Conservation (phyloP, 2,888 invertebrate genomes). For the Desoria tigrina region DNA sequence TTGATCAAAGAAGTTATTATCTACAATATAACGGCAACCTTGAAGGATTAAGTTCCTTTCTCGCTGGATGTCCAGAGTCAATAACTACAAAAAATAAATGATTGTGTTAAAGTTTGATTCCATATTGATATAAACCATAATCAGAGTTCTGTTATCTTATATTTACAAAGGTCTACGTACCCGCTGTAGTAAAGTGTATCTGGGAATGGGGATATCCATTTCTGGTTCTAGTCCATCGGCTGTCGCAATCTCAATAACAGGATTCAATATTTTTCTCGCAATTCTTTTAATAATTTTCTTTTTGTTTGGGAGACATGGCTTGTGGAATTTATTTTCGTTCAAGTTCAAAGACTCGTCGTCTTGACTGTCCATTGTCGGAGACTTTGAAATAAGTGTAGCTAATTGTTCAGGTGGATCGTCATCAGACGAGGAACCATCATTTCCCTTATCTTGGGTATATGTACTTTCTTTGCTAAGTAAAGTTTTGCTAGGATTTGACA, state of each 20-base stretch:
- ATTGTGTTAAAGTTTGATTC: no score
- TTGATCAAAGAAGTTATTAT: slow-evolving; percentile 71
- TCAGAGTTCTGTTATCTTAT: no score
- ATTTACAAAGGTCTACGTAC: no score
- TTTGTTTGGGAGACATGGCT: no score
- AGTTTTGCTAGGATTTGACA: no score
- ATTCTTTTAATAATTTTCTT: no score
- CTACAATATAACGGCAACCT: slow-evolving; percentile 77
- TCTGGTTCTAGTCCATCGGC: no score
- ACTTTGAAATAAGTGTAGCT: background rate
- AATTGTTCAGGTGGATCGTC: slow-evolving; percentile 8
- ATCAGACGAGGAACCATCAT: background rate
- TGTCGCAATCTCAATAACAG: background rate
- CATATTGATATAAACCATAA: no score
- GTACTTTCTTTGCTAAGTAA: no score
- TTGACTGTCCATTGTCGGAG: background rate
- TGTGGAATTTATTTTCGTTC: background rate
- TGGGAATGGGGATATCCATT: slow-evolving; percentile 3
- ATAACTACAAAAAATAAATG: slow-evolving; percentile 62
- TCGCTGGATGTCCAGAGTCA: slow-evolving; percentile 76
- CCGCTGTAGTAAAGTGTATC: slow-evolving; percentile 21
- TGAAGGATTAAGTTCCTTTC: slow-evolving; percentile 85
- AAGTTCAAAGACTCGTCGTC: no score
- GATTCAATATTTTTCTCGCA: no score
- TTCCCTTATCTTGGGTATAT: background rate